Evolutionary conservation across 1,140 invertebrate genomes (phyloP), one percentile per base, ranked within the genome.

Genomic region (Coelopa frigida): DNA sequence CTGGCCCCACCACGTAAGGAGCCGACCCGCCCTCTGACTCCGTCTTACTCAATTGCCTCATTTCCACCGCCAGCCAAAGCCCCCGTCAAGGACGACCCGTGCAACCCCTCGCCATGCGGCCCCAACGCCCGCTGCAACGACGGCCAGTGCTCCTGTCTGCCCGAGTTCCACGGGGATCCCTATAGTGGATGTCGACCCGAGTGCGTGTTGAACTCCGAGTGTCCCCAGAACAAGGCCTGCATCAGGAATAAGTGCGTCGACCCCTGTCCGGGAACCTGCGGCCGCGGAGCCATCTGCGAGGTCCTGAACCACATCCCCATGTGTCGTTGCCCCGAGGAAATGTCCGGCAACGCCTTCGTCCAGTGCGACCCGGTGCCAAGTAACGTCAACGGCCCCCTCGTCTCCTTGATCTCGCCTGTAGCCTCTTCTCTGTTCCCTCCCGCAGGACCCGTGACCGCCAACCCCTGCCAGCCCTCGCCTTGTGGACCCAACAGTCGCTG

Each of bases 71-170:
- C 72, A 51, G 71, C 73, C 71, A 37, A 46, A n/a, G 57, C 51
- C 11, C 42, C 56, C 26, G 52, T 50, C 6, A 26, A 52, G n/a
- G 63, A 67, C 10, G 63, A 67, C 47, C 63, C 63, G 32, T 87
- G 84, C 57, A 71, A 76, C 55, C 83, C 84, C 32, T 83, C 81
- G 3, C 84, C 85, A 23, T 83, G 83, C 38, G 78, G 77, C 41
- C 77, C 80, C 49, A 71, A 81, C 51, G 80, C 82, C 11, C 76
- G 82, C 49, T 84, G 81, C 54, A 69, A 73, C 1, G 78, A 78
- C 61, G 74, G 75, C 4, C 80, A 85, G 43, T 73, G 73, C 44
- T 50, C 50, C 5, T 55, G 58, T 46, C 12, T 58, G 32, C 73
- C 77, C 8, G 78, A 84, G 56, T 86, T 83, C 55, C 63, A 76